Evolutionary conservation across 1,140 invertebrate genomes (phyloP), one percentile per base, ranked within the genome.

Genomic region (Samia ricini): DNA sequence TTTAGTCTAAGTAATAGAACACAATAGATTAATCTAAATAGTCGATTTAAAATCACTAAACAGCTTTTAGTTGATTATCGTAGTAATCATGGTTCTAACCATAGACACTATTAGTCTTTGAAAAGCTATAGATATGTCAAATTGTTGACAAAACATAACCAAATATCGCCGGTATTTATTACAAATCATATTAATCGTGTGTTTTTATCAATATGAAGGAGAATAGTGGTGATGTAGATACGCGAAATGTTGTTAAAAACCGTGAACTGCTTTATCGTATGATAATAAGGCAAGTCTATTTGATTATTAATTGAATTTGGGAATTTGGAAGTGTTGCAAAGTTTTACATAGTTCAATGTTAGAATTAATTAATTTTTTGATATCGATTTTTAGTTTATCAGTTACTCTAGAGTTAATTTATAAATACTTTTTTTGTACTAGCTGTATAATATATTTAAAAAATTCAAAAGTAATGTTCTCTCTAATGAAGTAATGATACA

Each of bases 201-300:
- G 36, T 62, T 58, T 42, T 58, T 58, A 8, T 65, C 68, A 72
- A 66, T 71, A 88, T 90, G 83, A 88, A 83, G 89, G 93, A 93
- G 72, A 93, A 93, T 55, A 93, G 93, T 42, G 91, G 93, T 48
- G 94, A 94, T 56, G 81, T 93, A 8, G 95, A 95, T 77, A 91
- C 92, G 2, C 94, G 93, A 78, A 96, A 96, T 87, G 88, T 95
- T 55, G 93, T 96, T n/a, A 96, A 96, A 83, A 95, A 94, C 72
- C 91, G 96, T 67, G 97, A 98, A 76, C 84, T 94, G 50, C 89
- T 98, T 10, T 97, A 98, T 74, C 93, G 96, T 63, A 92, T 98
- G 72, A 97, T 98, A 71, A 97, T 98, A 79, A 97, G 96, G 96
- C 97, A 91, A 85, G 51, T 15, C 12, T 12, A 63, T 56, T 26